These are phyloP conservation scores for Alcedo quadribrachys DNA, from an alignment of 2,797 vertebrate species.

Conservation along the genomic window DNA sequence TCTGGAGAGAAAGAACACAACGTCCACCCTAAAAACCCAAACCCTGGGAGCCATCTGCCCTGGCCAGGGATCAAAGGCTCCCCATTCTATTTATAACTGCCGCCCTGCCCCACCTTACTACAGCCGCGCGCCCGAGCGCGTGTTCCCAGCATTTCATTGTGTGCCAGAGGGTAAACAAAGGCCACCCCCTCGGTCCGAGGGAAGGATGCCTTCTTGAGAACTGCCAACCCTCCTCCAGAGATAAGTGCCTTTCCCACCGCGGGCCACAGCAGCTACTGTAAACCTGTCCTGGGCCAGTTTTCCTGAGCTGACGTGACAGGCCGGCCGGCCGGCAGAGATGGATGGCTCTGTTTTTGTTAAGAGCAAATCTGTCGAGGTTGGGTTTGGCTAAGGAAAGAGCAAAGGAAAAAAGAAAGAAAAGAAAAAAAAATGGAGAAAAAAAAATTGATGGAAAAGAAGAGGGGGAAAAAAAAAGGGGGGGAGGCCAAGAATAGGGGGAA, in stretches of 20 bases:
- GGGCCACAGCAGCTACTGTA: conserved; percentile 66
- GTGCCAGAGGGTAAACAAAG: conserved; percentile 84
- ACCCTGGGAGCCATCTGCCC: conserved; percentile 63
- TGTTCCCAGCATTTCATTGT: conserved; percentile 82
- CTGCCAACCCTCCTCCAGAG: conserved; percentile 47
- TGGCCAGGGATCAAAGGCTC: conserved; percentile 81
- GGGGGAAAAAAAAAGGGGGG: too few relatives aligned
- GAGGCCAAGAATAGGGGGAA: too few relatives aligned
- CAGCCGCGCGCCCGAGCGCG: conserved; percentile 71
- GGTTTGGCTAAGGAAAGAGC: neutral
- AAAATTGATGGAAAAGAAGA: neutral
- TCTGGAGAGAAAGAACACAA: conserved; percentile 61
- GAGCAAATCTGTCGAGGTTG: conserved; percentile 70
- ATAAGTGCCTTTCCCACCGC: conserved; percentile 75
- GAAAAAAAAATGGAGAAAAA: too few relatives aligned
- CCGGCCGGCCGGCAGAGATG: conserved; percentile 64
- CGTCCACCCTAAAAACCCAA: conserved; percentile 53
- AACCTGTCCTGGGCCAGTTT: conserved; percentile 65
- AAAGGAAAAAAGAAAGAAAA: too few relatives aligned
- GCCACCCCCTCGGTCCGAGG: conserved; percentile 71
- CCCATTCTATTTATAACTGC: conserved; percentile 78
- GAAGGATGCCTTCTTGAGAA: conserved; percentile 77
- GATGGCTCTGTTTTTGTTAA: conserved; percentile 74
- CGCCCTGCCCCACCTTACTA: conserved; percentile 75
- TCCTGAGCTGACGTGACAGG: conserved; percentile 68